A percentile compares a stretch with the other conserved stretches of the same genome.
phyloP scores from a whole-genome alignment of 2,113 vertebrate species.

The Dinomys branickii region DNA sequence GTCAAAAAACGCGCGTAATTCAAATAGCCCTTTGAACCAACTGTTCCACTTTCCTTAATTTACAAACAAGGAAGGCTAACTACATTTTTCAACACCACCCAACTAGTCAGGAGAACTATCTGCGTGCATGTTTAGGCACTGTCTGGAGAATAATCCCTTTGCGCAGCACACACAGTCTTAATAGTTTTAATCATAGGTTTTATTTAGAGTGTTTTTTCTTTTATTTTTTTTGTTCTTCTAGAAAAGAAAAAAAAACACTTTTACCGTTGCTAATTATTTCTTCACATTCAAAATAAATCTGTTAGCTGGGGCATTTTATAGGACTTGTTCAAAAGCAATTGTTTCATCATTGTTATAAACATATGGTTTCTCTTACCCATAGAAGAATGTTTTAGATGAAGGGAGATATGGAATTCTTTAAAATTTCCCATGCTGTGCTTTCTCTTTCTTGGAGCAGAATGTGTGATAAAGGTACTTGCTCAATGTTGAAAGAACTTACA shows the following conservation, averaged over 20 bases:
- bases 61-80: not conserved
- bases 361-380: not conserved
- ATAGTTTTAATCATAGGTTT: not conserved
- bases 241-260: not conserved
- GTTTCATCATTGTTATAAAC: not conserved
- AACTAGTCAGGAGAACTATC: not conserved
- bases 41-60: not conserved
- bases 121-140: not conserved
- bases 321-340: not conserved
- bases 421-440: not conserved
- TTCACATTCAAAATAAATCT: constrained; percentile 31
- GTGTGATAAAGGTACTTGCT: not conserved
- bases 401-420: not conserved
- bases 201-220: not conserved
- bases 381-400: not conserved
- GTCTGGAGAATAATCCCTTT: not conserved
- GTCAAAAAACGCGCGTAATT: not conserved
- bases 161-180: not conserved
- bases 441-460: not conserved
- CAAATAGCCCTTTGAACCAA: not conserved
- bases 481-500: not conserved
- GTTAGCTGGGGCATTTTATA: not conserved
- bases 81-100: not conserved
- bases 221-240: not conserved
- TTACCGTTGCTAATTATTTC: not conserved